Conservation (phyloP, 2,888 invertebrate species). For the Hirtodrosophila cameraria region DNA sequence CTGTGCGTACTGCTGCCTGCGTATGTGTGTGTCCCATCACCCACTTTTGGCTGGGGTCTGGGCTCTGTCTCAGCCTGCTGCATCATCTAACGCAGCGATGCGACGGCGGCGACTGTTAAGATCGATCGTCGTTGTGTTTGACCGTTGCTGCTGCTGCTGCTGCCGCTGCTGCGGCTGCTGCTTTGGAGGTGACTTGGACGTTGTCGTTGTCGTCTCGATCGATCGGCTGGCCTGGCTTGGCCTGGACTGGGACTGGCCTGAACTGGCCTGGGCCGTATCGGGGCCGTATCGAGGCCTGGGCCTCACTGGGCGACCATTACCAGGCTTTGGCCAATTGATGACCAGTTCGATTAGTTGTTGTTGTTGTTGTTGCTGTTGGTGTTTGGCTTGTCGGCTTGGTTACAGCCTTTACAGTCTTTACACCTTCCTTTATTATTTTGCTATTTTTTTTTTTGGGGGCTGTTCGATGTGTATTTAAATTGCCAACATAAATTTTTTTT, state of each 20-base stretch:
- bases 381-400: slow-evolving; percentile 47
- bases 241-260: slow-evolving; percentile 26
- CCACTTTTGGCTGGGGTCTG: slow-evolving; percentile 47
- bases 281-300: slow-evolving; percentile 30
- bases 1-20: slow-evolving; percentile 19
- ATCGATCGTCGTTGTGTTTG: slow-evolving; percentile 71
- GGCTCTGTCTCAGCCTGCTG: slow-evolving; percentile 31
- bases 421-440: slow-evolving; percentile 77
- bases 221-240: slow-evolving; percentile 55
- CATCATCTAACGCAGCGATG: slow-evolving; percentile 57
- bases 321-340: slow-evolving; percentile 78
- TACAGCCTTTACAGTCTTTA: slow-evolving; percentile 69
- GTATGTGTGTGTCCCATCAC: slow-evolving; percentile 52
- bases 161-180: slow-evolving; percentile 34
- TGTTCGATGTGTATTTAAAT: slow-evolving; percentile 71
- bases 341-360: slow-evolving; percentile 80
- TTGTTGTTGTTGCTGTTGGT: slow-evolving; percentile 36
- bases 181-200: slow-evolving; percentile 58
- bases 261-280: slow-evolving; percentile 40
- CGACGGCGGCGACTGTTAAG: slow-evolving; percentile 61
- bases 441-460: slow-evolving; percentile 58
- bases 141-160: slow-evolving; percentile 45
- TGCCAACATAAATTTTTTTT: slow-evolving; percentile 73
- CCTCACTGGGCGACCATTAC: slow-evolving; percentile 70
- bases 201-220: slow-evolving; percentile 70